Evolutionary conservation across 37 sponge, comb jelly and placozoan genomes (phyloP).

Genomic region (Chondrosia reniformis): DNA sequence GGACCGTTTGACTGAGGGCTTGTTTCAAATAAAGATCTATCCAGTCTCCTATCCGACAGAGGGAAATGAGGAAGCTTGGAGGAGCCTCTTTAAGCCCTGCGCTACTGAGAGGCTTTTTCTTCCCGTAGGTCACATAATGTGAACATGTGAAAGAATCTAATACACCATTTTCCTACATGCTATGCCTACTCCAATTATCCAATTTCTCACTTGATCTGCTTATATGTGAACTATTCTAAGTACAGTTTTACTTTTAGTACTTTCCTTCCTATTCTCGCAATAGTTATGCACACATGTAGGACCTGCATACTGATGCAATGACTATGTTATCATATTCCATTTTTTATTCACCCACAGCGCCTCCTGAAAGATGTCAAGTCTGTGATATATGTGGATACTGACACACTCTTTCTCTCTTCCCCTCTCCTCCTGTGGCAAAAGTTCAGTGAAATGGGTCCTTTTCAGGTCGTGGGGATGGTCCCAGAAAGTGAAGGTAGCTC

Average conservation of each 20-base stretch:
- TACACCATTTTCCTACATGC: no score
- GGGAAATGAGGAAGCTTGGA: no score
- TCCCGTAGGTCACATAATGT: constrained; percentile 40
- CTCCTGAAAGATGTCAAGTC: constrained; percentile 11
- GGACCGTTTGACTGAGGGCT: no score
- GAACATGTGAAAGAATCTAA: no score
- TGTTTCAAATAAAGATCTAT: no score
- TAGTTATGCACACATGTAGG: no score
- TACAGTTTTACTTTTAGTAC: no score
- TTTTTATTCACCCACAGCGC: background rate
- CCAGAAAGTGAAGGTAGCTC: constrained; percentile 19
- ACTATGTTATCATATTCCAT: background rate
- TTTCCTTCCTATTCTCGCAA: no score
- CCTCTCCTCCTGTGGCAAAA: constrained; percentile 13
- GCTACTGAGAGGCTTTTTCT: constrained; percentile 31
- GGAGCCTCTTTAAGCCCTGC: constrained; percentile 32
- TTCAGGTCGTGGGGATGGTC: constrained; percentile 13
- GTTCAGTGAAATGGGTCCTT: constrained; percentile 3
- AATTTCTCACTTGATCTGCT: no score
- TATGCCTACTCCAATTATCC: no score
- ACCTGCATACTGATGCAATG: background rate
- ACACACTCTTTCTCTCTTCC: constrained; percentile 35
- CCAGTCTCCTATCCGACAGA: no score
- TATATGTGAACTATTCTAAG: no score
- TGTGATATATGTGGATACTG: constrained; percentile 38